Percentiles rank a stretch among this genome's conserved stretches.
Conservation (phyloP, 2,113 vertebrate species). For the Dendrocopos noguchii region DNA sequence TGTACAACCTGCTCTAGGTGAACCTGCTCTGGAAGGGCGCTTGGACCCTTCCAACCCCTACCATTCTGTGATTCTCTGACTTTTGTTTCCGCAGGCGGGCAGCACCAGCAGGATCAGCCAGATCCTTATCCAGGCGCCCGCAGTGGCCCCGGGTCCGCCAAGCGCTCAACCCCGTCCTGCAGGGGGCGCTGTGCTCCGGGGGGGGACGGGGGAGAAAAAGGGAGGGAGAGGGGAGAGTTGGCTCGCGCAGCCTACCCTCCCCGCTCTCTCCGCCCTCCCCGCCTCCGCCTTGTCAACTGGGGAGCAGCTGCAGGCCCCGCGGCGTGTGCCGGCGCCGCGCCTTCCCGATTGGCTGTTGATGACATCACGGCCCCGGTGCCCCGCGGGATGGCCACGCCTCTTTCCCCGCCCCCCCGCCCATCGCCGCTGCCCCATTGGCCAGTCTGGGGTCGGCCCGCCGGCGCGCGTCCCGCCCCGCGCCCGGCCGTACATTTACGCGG, state of each 20-base stretch:
- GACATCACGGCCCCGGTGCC: conserved; percentile 81
- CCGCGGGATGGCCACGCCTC: background rate
- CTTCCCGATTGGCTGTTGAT: conserved; percentile 88
- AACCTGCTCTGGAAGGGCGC: too few relatives aligned
- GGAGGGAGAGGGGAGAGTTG: background rate
- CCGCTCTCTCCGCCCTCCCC: background rate
- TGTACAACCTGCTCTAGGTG: too few relatives aligned
- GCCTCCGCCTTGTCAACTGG: conserved; percentile 58
- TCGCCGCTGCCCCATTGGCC: conserved; percentile 34
- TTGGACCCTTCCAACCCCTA: too few relatives aligned
- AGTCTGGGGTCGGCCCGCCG: background rate
- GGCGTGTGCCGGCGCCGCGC: conserved; percentile 60
- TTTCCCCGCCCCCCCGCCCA: background rate
- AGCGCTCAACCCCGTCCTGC: background rate
- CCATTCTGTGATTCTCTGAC: too few relatives aligned
- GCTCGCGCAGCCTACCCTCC: background rate
- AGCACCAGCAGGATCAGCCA: background rate
- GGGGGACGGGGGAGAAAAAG: background rate
- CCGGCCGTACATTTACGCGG: conserved; percentile 81
- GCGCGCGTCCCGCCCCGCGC: conserved; percentile 59
- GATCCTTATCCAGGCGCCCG: background rate
- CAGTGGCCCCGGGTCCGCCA: background rate
- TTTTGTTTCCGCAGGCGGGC: too few relatives aligned
- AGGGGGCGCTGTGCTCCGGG: background rate
- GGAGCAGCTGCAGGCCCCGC: conserved; percentile 59